Percentiles rank a stretch among this genome's conserved stretches.
These are phyloP conservation scores for Corythoichthys haematopterus DNA, from an alignment of 2,113 vertebrate genomes.

Conservation along the genomic window DNA sequence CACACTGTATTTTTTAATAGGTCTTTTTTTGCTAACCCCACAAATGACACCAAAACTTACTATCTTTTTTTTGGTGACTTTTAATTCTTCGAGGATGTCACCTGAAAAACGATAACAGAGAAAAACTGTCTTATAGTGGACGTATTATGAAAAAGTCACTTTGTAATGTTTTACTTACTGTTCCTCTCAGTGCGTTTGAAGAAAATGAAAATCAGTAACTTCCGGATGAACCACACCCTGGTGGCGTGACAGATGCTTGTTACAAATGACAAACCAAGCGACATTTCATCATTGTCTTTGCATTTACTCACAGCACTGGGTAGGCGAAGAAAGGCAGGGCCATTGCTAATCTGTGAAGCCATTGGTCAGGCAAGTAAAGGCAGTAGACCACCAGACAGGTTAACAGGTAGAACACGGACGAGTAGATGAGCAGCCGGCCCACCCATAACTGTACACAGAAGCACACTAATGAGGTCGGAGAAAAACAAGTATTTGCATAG, in stretches of 20 bases:
- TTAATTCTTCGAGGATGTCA: constrained; percentile 92
- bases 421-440: constrained; percentile 88
- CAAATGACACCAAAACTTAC: constrained; percentile 74
- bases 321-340: constrained; percentile 91
- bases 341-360: constrained; percentile 80
- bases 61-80: constrained; percentile 89
- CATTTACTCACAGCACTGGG: constrained; percentile 87
- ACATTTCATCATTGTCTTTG: neutral
- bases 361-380: constrained; percentile 88
- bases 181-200: constrained; percentile 93
- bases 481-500: neutral
- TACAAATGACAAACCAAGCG: neutral
- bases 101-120: constrained; percentile 63
- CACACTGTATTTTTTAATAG: too few relatives aligned
- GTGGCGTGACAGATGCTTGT: neutral
- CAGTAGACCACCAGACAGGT: constrained; percentile 83
- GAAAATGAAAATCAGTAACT: constrained; percentile 88
- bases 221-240: constrained; percentile 89
- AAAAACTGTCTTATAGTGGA: neutral
- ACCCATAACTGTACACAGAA: constrained; percentile 77
- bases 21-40: neutral
- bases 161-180: constrained; percentile 74
- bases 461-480: neutral
- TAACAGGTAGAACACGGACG: constrained; percentile 83
- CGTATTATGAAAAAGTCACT: neutral